Conservation (phyloP, 2,113 vertebrate genomes). For the Chaetorhynchus papuensis region DNA sequence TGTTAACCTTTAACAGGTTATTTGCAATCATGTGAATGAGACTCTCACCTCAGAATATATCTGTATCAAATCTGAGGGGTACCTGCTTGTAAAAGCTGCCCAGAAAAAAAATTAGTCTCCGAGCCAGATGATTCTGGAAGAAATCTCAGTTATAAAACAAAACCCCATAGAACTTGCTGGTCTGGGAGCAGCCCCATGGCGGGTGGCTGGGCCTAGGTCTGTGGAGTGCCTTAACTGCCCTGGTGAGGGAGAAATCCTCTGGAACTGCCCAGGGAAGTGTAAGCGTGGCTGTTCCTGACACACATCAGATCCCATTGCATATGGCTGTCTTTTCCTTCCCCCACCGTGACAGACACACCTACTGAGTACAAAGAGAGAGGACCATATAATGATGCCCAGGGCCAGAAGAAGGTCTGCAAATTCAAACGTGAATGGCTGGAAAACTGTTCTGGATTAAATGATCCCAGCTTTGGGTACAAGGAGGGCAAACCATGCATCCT, state of each 20-base stretch:
- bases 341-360: slow-evolving; percentile 4
- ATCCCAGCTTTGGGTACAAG: slow-evolving; percentile 77
- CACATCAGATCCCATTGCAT: background rate
- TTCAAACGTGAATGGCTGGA: slow-evolving; percentile 79
- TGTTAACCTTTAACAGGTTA: background rate
- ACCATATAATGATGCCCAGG: slow-evolving; percentile 9
- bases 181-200: background rate
- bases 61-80: background rate
- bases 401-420: slow-evolving; percentile 77
- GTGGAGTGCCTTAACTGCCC: background rate
- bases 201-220: background rate
- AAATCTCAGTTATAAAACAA: background rate
- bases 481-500: slow-evolving; percentile 87
- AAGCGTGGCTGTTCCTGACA: background rate
- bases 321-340: background rate
- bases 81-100: background rate
- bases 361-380: slow-evolving; percentile 69
- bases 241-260: background rate
- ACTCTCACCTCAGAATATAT: accelerated
- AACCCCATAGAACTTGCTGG: background rate
- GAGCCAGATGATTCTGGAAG: background rate
- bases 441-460: slow-evolving; percentile 77
- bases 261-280: accelerated
- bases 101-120: background rate
- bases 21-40: background rate